Conservation (phyloP, 2,797 vertebrate species). For the Calcarius lapponicus region DNA sequence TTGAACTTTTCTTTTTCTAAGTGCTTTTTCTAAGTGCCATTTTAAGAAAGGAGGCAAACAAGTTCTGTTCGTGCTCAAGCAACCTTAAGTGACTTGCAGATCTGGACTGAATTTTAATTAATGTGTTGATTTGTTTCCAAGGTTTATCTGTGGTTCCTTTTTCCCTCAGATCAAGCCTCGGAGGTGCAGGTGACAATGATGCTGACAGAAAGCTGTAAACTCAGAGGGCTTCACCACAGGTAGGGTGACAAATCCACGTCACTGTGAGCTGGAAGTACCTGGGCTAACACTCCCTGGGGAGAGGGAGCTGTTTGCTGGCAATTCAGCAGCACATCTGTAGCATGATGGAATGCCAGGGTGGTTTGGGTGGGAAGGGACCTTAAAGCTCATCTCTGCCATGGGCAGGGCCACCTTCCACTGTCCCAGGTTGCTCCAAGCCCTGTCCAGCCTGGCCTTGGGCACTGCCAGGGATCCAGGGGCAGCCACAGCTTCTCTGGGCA, state of each 20-base stretch:
- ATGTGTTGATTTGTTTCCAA: not conserved
- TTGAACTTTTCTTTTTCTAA: not conserved
- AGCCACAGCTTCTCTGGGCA: not conserved
- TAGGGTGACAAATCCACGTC: constrained; percentile 39
- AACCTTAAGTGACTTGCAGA: not conserved
- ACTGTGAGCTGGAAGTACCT: not conserved
- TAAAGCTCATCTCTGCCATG: not conserved
- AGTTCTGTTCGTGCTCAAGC: not conserved
- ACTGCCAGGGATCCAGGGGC: not conserved
- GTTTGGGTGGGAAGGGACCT: not conserved
- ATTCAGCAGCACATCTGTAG: not conserved
- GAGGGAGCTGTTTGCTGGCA: not conserved
- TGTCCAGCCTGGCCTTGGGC: rapidly evolving
- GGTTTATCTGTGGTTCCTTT: not conserved
- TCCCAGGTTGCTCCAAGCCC: rapidly evolving
- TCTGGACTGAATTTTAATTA: not conserved
- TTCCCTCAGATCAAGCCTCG: constrained; percentile 89
- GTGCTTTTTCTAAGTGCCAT: not conserved
- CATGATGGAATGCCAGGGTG: not conserved
- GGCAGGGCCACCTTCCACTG: not conserved
- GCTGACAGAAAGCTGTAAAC: constrained; percentile 98
- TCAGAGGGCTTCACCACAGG: constrained; percentile 98
- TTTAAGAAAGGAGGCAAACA: not conserved
- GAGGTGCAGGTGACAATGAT: constrained; percentile 99
- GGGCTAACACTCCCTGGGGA: not conserved